Evolutionary conservation across 2,113 vertebrate species (phyloP), one percentile per base, ranked within the genome.

Genomic region (Equus przewalskii): DNA sequence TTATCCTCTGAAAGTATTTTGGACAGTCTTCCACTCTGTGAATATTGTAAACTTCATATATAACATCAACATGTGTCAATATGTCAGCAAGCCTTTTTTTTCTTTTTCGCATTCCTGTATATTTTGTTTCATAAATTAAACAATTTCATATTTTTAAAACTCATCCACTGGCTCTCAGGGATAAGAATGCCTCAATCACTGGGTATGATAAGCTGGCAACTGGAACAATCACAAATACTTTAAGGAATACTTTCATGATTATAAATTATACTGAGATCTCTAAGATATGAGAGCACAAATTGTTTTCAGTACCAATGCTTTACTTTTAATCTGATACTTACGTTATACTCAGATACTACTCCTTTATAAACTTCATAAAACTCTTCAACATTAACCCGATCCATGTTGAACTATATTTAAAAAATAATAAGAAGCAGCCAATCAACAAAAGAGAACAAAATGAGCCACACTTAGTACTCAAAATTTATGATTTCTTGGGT

Each of bases 291-390:
- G 60, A 96, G 18, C 0, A 95, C 36, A 95, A 96, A 93, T n/a
- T 51, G 3, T 28, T 97, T 96, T 91, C 69, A 95, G 72, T 0
- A n/a, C 4, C 26, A 82, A 51, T 81, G 5, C 56, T 93, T 56
- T 89, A 62, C 49, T 75, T 58, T 62, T 79, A 75, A 41, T 79
- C 90, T 5, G 7, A 83, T 67, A 99, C 99, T 99, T 99, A 99
- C 99, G 91, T 98, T 49, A 60, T 99, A 99, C 83, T 99, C 99
- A 46, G 98, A 62, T 1, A 99, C 99, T 0, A 99, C 99, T 2
- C 99, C 99, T 99, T 99, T 99, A 98, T 99, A 99, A 96, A 99
- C 99, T 98, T 99, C 99, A 96, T 99, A 99, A 98, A 99, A 99
- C 91, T 99, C 99, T 96, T 99, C 99, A 75, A 99, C 99, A 26